Evolutionary conservation across 2,888 invertebrate species (phyloP), one percentile per base, ranked within the genome.

Genomic region (Odontothrips loti): DNA sequence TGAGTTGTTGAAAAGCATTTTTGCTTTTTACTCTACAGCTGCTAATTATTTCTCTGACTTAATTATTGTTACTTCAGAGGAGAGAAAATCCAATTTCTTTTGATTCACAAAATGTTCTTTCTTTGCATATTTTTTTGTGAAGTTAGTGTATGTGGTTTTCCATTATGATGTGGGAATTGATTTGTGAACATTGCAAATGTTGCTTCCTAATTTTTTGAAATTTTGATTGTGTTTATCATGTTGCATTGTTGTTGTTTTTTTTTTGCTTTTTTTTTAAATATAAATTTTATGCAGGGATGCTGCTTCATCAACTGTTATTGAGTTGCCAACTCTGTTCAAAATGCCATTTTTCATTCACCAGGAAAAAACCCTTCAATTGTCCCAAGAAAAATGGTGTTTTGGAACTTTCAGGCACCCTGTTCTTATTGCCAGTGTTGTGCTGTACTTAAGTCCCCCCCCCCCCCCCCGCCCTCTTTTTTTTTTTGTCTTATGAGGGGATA

Each of bases 31-130:
- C 68, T 75, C 68, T 27, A 27, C 68, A 75, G 23, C 34, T 58
- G 15, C 17, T 58, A 27, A 3, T 12, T 27, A 8, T 27, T 58
- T 27, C 68, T 75, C 68, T 75, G 27, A 12, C 6, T 20, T 23
- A 68, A 27, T 8, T 75, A 27, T 75, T 75, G 68, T 75, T 75
- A 75, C 68, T 27, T 75, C 27, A 75, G 27, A 75, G 68, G 20
- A 17, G 20, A 58, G 58, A 11, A 58, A 43, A 43, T 43, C 34
- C 34, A 58, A 58, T 58, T 58, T 58, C 58, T 27, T 75, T 23
- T 27, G 27, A 75, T 1, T 27, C 58, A 58, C 20, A 10, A 20
- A 43, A 68, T 20, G 6, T 23, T 63, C 68, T 51, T 58, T n/a
- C n/a, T 20, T 58, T 15, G 12, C 12, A 75, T 75, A 75, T 75